Conservation (phyloP, 2,888 invertebrate species). For the Apeira syringaria region DNA sequence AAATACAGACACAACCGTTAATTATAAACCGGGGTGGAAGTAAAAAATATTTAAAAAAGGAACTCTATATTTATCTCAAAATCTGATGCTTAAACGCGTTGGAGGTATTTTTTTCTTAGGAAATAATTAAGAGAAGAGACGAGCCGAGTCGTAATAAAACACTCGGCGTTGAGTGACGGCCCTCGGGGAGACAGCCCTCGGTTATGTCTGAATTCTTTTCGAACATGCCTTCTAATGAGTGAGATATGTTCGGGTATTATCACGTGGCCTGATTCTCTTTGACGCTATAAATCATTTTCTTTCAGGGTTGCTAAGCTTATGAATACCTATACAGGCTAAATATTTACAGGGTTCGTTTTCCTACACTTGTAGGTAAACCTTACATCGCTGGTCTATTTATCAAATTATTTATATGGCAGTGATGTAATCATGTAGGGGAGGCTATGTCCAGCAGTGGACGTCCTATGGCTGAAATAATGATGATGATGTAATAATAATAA, state of each 20-base stretch:
- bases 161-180: conserved; percentile 68
- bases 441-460: too few species aligned
- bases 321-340: too few species aligned
- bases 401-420: too few species aligned
- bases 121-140: conserved; percentile 77
- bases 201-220: conserved; percentile 20
- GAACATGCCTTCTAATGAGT: conserved; percentile 45
- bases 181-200: conserved; percentile 25
- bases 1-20: conserved; percentile 54
- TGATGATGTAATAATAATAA: too few species aligned
- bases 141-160: conserved; percentile 73
- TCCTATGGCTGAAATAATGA: too few species aligned
- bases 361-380: too few species aligned
- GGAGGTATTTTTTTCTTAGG: conserved; percentile 44
- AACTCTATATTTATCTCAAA: conserved; percentile 72
- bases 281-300: conserved; percentile 30
- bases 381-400: too few species aligned
- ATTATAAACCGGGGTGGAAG: conserved; percentile 50
- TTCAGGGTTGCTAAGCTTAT: background rate
- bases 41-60: conserved; percentile 56
- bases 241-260: conserved; percentile 50
- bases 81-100: conserved; percentile 68
- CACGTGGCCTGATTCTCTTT: conserved; percentile 27
- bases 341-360: too few species aligned
- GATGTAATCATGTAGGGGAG: too few species aligned